Evolutionary conservation across 2,113 vertebrate species (phyloP), one percentile per base, ranked within the genome.

Genomic region (Apteryx mantelli): DNA sequence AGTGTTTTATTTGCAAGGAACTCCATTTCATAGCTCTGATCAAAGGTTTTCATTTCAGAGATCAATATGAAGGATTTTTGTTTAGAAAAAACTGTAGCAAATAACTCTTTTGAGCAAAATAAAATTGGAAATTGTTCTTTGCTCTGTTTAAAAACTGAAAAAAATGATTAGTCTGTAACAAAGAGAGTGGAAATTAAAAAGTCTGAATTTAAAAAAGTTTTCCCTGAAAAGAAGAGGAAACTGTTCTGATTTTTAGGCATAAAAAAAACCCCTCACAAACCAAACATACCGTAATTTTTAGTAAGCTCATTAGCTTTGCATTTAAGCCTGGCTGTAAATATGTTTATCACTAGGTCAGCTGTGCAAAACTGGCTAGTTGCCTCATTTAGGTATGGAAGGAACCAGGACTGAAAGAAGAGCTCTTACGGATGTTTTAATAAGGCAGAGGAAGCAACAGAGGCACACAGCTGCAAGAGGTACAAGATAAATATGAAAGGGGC

Each of bases 321-420:
- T 87, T 78, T 94, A 77, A 97, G 89, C 50, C 36, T 88, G 71
- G 79, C 75, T 83, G 71, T 81, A 92, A 88, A 89, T 95, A 85
- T 92, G 55, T 95, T 95, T 87, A 70, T 58, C 53, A 56, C 6
- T 6, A 89, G 69, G 84, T 96, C 91, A 95, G 84, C 78, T 96
- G 92, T 70, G 73, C 73, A 76, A 79, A 91, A 82, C 82, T 86
- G 94, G 89, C 87, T 73, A 38, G 66, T 44, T 93, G 89, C 94
- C 94, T 40, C 30, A 58, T 60, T 95, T 89, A 71, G 48, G 64
- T 4, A 55, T 0, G 1, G 82, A 94, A 90, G 89, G 93, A 94
- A 88, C 40, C n/a, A 89, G 34, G 66, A 71, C 0, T 55, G 70
- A 48, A 92, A 79, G 34, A 84, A 32, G 21, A 92, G 53, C 24